Evolutionary conservation across 2,113 vertebrate species (phyloP), one percentile per base, ranked within the genome.

Genomic region (Prunella himalayana): DNA sequence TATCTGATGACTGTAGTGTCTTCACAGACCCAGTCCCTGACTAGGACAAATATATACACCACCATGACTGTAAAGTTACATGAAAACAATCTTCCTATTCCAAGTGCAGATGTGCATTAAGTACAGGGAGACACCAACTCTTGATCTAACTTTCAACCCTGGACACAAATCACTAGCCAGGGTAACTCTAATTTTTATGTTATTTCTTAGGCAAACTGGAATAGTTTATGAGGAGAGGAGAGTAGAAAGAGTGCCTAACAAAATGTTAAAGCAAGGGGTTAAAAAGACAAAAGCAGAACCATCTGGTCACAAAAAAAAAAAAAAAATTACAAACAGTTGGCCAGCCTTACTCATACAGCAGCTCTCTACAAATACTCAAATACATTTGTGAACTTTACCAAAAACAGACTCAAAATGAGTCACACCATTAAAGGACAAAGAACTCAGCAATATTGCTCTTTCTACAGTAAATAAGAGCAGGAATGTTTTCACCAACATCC

Each of bases 351-450:
- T 96, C 91, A 86, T 61, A 56, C 2, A 2, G 41, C 69, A 91
- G 57, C 53, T 50, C 59, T 84, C 81, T 72, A 82, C 77, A 91
- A 92, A 94, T 68, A 91, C 25, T 82, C 49, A 90, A 76, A 84
- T 49, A 82, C 57, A 45, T 78, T 84, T 68, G 60, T 84, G 83
- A 95, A 94, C 72, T 84, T 85, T 33, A 94, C 65, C 51, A 91
- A 88, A 95, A 95, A 90, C 80, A 75, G 49, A 49, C 69, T 84
- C 51, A 79, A 92, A 89, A 94, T 91, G 69, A 96, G 49, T 91
- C 86, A 94, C 53, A 64, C 51, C n/a, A 75, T 84, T 91, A 87
- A 86, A 68, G 22, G 69, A 87, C 65, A 86, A 84, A 56, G 57
- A 89, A 50, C 53, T 71, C 44, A 3, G 18, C 24, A 75, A 37